phyloP scores from a whole-genome alignment of 2,888 invertebrate genomes.

The Drosophila incognita region DNA sequence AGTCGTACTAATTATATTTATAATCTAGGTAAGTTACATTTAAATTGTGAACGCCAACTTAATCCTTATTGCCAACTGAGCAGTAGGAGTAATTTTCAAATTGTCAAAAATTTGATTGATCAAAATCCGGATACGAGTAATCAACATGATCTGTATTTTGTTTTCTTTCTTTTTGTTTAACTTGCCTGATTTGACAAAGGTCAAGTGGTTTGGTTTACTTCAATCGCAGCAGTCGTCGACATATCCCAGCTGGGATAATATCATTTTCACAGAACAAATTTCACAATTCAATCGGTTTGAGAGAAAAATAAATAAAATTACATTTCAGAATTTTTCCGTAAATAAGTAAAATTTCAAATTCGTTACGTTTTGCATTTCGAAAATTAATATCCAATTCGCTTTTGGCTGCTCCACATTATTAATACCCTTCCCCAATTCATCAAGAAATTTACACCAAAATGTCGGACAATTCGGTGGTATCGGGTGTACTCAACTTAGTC shows the following conservation, averaged over 20 bases:
- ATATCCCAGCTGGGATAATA: neutral
- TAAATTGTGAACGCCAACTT: no score
- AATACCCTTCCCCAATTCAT: neutral
- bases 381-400: neutral
- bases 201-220: constrained; percentile 4
- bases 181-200: neutral
- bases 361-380: neutral
- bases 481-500: constrained; percentile 46
- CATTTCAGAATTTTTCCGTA: constrained; percentile 20
- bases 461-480: constrained; percentile 54
- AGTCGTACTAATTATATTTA: neutral
- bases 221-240: constrained; percentile 26
- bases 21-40: neutral
- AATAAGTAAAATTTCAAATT: constrained; percentile 12
- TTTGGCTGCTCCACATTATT: neutral
- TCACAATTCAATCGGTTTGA: constrained; percentile 64
- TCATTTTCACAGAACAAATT: constrained; percentile 50
- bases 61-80: neutral
- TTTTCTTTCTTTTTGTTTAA: neutral
- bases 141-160: no score
- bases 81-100: no score
- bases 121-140: no score
- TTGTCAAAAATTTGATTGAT: no score
- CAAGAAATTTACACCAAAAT: constrained; percentile 17
- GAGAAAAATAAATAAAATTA: constrained; percentile 33